Base-by-base conservation (phyloP, 2,888 invertebrate genomes). In the Aquatica leii region DNA sequence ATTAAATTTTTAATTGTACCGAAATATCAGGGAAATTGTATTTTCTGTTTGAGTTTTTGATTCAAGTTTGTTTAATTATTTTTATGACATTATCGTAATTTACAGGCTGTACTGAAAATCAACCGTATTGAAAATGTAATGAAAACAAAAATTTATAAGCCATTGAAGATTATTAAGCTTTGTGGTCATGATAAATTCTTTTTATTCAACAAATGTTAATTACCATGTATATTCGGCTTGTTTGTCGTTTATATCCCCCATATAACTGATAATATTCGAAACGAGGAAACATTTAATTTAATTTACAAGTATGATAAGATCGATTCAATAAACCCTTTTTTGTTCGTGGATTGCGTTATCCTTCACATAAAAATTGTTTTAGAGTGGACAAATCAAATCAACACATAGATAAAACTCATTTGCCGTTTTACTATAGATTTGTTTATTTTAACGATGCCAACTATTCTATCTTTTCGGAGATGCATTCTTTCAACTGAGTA, bases 401-500 rank as follows among this genome's bases (percentile, higher is more conserved):
- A 6, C 24, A 24, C 24, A 24, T 24, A 24, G 6, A 24, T 24
- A 24, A 24, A 24, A 24, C 24, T 24, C 24, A 24, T 37, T 37
- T 37, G 37, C 14, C 14, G 14, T 37, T 41, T 49, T 49, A 17
- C 37, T 48, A 59, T 62, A 52, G 52, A 57, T 62, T 56, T 56
- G 57, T 57, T 51, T 57, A 58, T 52, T 57, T 48, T 59, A 55
- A 35, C 20, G 14, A 35, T 18, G 17, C 17, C 2, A 50, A 35
- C 18, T 17, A 52, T 15, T 52, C 34, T 9, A 37, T 52, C 17
- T 37, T 37, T 14, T 31, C 12, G 15, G 17, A 6, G 63, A 69
- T 70, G 71, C 72, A 73, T 74, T 71, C 73, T 69, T 71, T 67
- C 62, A 63, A 54, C 71, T 67, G 72, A 68, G 71, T 74, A 74